Conservation (phyloP, 2,113 vertebrate genomes). For the Trematomus loennbergii region DNA sequence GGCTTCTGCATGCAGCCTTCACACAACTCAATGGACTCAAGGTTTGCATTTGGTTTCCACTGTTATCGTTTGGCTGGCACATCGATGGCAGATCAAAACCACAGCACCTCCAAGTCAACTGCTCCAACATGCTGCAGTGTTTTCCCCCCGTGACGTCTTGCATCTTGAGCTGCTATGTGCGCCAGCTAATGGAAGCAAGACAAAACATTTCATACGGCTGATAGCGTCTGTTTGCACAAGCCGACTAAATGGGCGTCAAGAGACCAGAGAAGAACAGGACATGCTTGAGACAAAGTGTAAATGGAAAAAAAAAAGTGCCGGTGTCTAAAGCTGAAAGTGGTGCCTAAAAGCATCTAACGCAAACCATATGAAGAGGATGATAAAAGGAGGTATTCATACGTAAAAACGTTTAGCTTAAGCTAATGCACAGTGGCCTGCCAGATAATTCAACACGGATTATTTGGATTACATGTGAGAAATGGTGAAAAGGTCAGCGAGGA, state of each 20-base stretch:
- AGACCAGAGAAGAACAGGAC: conserved; percentile 43
- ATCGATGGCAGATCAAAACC: neutral
- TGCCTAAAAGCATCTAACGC: conserved; percentile 60
- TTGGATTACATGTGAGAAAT: conserved; percentile 54
- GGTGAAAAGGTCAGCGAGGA: conserved; percentile 33
- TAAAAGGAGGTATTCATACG: conserved; percentile 44
- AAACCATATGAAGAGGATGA: conserved; percentile 64
- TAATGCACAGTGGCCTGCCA: conserved; percentile 48
- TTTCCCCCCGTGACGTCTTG: conserved; percentile 36
- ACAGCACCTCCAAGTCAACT: neutral
- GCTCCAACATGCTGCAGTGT: conserved; percentile 13
- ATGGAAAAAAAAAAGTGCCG: conserved; percentile 38
- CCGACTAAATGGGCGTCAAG: conserved; percentile 52
- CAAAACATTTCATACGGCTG: conserved; percentile 64
- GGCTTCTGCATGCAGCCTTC: neutral
- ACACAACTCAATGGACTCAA: neutral
- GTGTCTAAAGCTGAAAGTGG: conserved; percentile 21
- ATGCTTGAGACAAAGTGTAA: conserved; percentile 43
- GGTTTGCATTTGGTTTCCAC: neutral
- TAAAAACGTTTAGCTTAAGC: conserved; percentile 33
- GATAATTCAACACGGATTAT: conserved; percentile 40
- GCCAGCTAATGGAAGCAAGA: conserved; percentile 74
- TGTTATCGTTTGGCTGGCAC: neutral
- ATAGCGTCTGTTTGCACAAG: conserved; percentile 75
- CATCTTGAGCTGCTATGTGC: conserved; percentile 40